Evolutionary conservation across 2,888 invertebrate genomes (phyloP), one percentile per base, ranked within the genome.

Genomic region (Pristionchus entomophagus): DNA sequence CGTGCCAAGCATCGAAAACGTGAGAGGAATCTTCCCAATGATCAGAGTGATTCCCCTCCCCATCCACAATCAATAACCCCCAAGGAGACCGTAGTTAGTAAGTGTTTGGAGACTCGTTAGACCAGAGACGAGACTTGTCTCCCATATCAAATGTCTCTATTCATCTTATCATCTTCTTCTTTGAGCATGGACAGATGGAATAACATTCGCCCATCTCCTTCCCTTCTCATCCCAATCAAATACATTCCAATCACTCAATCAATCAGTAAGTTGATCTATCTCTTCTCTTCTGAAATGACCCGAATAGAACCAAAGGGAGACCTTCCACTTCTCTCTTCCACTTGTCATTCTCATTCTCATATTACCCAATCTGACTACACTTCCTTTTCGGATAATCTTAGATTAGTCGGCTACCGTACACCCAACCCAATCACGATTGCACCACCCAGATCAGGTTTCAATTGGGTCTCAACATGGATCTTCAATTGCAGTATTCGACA

Each of bases 1-100:
- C 86, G 90, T 26, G 89, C 90, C 4, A 89, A 90, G 78, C 87
- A 89, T 78, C 62, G 89, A 26, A 90, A 90, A 69, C 73, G 89
- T 29, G 88, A 89, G 59, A 82, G 89, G 49, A 90, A 90, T 73
- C n/a, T 84, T 19, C 35, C 84, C 12, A 45, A 10, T 49, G 32
- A 41, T n/a, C 41, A 83, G 26, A 26, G 8, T 14, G 88, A 89
- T n/a, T 82, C 87, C 26, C 49, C 41, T 12, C 10, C 22, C 45
- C 32, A 14, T 6, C 5, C 41, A n/a, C 35, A 49, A 12, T 12
- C 62, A n/a, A n/a, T 51, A 12, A 49, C 51, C 17, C 29, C 86
- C 38, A 87, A 84, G 65, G 78, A 73, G 19, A 88, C 88, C 3
- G 82, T 88, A 4, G 86, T 88, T 22, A 88, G 88, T 88, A 32